A percentile compares a stretch with the other conserved stretches of the same genome.
Conservation (phyloP, 2,113 vertebrate species). For the Cryptoleucopteryx plumbea region DNA sequence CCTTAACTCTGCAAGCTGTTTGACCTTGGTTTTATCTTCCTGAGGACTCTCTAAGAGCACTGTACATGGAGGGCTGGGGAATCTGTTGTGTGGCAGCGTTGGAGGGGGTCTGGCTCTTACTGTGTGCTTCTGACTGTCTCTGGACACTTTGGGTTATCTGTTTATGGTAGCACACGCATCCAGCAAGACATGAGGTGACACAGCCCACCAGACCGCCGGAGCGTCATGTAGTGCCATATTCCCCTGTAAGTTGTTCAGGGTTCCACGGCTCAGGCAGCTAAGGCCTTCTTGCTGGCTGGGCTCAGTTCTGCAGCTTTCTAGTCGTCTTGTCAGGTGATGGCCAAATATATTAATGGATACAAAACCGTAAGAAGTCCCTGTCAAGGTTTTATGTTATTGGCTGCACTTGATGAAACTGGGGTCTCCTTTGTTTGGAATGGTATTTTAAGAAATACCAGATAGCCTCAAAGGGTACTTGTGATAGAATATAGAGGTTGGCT, state of each 20-base stretch:
- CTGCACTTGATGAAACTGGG: not conserved
- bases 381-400: not conserved
- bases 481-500: not conserved
- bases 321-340: not conserved
- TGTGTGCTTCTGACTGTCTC: not conserved
- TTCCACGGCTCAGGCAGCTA: rapidly evolving
- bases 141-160: not conserved
- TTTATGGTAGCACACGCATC: not conserved
- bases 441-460: not conserved
- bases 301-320: not conserved
- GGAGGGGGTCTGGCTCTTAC: not conserved
- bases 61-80: not conserved
- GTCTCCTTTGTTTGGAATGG: not conserved
- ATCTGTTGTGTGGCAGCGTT: not conserved
- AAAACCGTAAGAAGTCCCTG: not conserved
- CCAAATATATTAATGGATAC: not conserved
- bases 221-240: not conserved
- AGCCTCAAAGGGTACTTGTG: not conserved
- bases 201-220: too few relatives aligned
- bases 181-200: not conserved
- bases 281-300: not conserved
- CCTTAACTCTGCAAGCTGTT: not conserved
- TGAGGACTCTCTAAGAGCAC: not conserved
- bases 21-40: not conserved
- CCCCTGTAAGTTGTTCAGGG: not conserved